Evolutionary conservation across 2,797 vertebrate species (phyloP).

Genomic region (Microhierax caerulescens): DNA sequence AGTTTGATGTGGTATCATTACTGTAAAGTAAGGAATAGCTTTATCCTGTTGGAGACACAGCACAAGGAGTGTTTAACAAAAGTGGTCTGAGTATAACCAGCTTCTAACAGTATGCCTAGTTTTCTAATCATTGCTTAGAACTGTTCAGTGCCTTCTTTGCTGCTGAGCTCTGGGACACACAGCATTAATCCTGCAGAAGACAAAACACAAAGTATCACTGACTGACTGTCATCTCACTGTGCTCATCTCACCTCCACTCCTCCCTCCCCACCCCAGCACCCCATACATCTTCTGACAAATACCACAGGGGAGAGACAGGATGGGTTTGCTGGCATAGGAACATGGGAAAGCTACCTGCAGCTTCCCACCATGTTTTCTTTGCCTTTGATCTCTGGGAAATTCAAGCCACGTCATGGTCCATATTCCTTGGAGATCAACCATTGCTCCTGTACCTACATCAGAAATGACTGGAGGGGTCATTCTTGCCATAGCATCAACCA

Average conservation of each 20-base stretch:
- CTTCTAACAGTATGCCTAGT: neutral
- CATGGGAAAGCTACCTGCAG: neutral
- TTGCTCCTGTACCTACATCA: neutral
- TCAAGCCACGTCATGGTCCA: neutral
- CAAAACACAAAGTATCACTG: accelerated
- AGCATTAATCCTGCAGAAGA: neutral
- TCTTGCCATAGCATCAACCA: accelerated
- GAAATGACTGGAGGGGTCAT: neutral
- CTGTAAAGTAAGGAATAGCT: neutral
- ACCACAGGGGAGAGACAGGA: accelerated
- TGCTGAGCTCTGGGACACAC: neutral
- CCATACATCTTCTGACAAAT: neutral
- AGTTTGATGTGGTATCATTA: neutral
- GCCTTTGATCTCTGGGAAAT: neutral
- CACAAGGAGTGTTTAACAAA: constrained; percentile 30
- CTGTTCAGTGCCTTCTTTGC: neutral
- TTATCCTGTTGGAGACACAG: neutral
- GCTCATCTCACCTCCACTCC: neutral
- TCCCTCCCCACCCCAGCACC: accelerated
- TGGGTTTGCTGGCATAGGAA: neutral
- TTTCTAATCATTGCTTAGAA: neutral
- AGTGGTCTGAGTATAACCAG: neutral
- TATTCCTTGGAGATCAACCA: neutral
- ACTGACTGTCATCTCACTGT: neutral
- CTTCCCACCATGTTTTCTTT: neutral